A percentile compares a stretch with the other conserved stretches of the same genome.
These are phyloP conservation scores for Synchiropus splendidus DNA, from an alignment of 2,113 vertebrate genomes.

Conservation along the genomic window DNA sequence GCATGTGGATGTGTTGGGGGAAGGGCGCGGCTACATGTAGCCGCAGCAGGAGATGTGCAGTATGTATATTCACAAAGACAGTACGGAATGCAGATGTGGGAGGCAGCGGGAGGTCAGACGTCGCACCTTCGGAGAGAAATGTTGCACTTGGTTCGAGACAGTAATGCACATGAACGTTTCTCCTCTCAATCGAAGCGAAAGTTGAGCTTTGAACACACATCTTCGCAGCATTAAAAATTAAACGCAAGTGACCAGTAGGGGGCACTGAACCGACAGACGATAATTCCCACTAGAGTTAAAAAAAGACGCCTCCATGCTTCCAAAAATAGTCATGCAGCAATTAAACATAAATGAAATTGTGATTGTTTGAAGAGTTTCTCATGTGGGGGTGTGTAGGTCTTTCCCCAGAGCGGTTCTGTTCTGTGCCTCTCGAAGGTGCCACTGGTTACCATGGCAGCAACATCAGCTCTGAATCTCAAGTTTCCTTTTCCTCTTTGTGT, in stretches of 20 bases:
- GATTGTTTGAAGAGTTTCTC: constrained; percentile 34
- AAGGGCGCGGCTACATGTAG: constrained; percentile 32
- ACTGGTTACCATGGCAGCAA: constrained; percentile 63
- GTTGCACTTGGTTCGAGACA: neutral
- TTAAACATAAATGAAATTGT: constrained; percentile 41
- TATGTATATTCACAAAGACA: constrained; percentile 28
- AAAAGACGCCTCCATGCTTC: constrained; percentile 6
- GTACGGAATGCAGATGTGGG: constrained; percentile 6
- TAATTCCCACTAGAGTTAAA: constrained; percentile 2
- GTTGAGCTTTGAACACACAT: neutral
- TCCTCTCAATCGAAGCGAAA: no score
- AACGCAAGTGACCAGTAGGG: constrained; percentile 13
- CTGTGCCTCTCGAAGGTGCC: constrained; percentile 53
- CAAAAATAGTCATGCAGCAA: constrained; percentile 29
- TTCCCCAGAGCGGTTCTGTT: constrained; percentile 57
- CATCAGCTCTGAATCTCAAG: constrained; percentile 47
- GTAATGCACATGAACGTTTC: neutral
- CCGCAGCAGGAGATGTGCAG: constrained; percentile 29
- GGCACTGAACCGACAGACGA: constrained; percentile 1
- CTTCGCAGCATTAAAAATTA: constrained; percentile 42
- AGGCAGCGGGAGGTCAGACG: no score
- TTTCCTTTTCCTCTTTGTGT: constrained; percentile 14
- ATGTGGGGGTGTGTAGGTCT: constrained; percentile 27
- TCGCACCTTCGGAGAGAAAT: neutral
- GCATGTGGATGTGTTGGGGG: constrained; percentile 41